These are phyloP conservation scores for Menidia beryllina DNA, from an alignment of 2,113 vertebrate genomes.

Conservation along the genomic window DNA sequence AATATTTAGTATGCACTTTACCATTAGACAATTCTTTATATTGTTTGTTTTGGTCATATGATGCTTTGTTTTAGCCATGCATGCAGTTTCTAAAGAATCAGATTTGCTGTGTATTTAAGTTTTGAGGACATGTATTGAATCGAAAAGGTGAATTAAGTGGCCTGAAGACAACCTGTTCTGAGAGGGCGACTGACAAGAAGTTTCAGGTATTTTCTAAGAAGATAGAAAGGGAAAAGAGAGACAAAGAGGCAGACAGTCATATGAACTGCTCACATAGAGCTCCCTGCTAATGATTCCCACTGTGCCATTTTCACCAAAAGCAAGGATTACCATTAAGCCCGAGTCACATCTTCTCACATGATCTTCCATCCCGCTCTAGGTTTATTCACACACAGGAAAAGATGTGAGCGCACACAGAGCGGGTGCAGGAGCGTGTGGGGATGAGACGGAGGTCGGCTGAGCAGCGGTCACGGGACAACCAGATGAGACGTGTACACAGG, in stretches of 20 bases:
- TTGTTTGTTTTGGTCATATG: no score
- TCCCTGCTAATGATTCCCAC: slow-evolving; percentile 69
- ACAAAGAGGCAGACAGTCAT: slow-evolving; percentile 46
- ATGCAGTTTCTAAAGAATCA: no score
- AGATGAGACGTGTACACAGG: slow-evolving; percentile 17
- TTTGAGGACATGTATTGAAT: no score
- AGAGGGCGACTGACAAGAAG: slow-evolving; percentile 17
- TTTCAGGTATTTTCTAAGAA: slow-evolving; percentile 23
- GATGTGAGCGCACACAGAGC: slow-evolving; percentile 9
- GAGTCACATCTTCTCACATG: slow-evolving; percentile 82
- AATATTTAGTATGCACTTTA: no score
- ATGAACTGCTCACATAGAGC: slow-evolving; percentile 44
- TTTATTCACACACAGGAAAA: slow-evolving; percentile 53
- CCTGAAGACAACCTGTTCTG: neutral
- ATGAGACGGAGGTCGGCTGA: slow-evolving; percentile 35
- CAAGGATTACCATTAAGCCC: slow-evolving; percentile 77
- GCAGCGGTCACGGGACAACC: slow-evolving; percentile 50
- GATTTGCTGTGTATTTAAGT: no score
- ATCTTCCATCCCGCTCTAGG: slow-evolving; percentile 58
- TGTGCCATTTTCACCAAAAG: slow-evolving; percentile 74
- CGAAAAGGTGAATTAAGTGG: slow-evolving; percentile 14
- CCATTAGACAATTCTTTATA: no score
- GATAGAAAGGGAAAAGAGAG: neutral
- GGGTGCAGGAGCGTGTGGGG: neutral
- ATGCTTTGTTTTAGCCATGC: no score